Percentiles rank a stretch among this genome's conserved stretches.
These are phyloP conservation scores for Hippocampus guttulatus DNA, from an alignment of 2,113 vertebrate species.

Conservation along the genomic window DNA sequence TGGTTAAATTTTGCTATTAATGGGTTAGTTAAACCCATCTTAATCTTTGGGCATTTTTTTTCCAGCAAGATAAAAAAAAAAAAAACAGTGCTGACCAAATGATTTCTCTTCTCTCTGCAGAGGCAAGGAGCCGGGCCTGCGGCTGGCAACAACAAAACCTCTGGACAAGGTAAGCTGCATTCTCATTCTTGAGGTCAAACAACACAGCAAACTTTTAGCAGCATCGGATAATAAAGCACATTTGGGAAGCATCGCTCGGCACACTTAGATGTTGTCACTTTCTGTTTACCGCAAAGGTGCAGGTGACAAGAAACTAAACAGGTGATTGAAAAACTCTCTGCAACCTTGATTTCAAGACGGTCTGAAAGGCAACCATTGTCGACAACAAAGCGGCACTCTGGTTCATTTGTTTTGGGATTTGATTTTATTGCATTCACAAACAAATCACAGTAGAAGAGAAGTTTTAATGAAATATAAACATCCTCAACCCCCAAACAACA, in stretches of 20 bases:
- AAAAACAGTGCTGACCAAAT: not conserved
- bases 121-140: constrained; percentile 85
- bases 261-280: not conserved
- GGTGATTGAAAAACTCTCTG: not conserved
- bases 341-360: not conserved
- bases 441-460: not conserved
- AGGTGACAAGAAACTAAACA: not conserved
- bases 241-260: not conserved
- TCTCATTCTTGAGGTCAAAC: not conserved
- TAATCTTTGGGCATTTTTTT: no score
- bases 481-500: no score
- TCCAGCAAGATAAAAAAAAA: not conserved
- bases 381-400: no score
- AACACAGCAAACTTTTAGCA: not conserved
- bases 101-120: constrained; percentile 58
- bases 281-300: not conserved
- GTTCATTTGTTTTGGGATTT: no score
- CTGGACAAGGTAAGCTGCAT: constrained; percentile 83
- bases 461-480: not conserved
- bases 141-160: constrained; percentile 85
- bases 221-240: not conserved
- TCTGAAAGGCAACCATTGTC: no score
- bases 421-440: not conserved
- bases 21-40: no score
- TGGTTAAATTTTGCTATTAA: no score